These are phyloP conservation scores for Magallana angulata DNA, from an alignment of 1,140 invertebrate species.

Conservation along the genomic window DNA sequence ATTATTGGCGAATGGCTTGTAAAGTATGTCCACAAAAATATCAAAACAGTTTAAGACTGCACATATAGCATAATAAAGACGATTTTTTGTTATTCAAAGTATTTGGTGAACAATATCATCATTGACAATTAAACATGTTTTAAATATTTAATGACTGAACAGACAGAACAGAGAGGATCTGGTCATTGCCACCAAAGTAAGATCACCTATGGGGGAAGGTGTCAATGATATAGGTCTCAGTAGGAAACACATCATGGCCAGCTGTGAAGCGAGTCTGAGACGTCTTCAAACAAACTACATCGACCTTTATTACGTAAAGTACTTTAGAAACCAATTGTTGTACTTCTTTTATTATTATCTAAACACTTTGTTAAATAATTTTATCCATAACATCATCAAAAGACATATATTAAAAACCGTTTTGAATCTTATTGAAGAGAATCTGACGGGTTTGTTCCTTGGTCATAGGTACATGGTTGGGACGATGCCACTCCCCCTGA, in stretches of 20 bases:
- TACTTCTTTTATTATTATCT: no score
- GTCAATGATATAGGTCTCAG: constrained; percentile 61
- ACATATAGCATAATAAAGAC: no score
- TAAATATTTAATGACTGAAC: not conserved
- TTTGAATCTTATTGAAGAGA: no score
- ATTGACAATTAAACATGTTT: not conserved
- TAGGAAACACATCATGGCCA: constrained; percentile 62
- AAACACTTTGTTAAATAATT: no score
- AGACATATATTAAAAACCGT: no score
- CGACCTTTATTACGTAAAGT: constrained; percentile 54
- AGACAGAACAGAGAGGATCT: constrained; percentile 56
- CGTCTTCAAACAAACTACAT: constrained; percentile 47
- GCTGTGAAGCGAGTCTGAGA: not conserved
- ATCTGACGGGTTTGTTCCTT: no score
- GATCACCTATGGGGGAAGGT: constrained; percentile 50
- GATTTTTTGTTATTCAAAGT: no score
- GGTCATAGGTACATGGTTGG: constrained; percentile 53
- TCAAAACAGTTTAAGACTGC: not conserved
- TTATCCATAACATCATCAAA: no score
- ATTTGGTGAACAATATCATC: not conserved
- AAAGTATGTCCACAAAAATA: constrained; percentile 59
- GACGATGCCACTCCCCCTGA: constrained; percentile 67
- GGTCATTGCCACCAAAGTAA: constrained; percentile 69
- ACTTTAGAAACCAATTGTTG: no score
- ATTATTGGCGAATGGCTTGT: constrained; percentile 74